phyloP scores from a whole-genome alignment of 2,888 invertebrate genomes.

The Kuschelorhynchus macadamiae region DNA sequence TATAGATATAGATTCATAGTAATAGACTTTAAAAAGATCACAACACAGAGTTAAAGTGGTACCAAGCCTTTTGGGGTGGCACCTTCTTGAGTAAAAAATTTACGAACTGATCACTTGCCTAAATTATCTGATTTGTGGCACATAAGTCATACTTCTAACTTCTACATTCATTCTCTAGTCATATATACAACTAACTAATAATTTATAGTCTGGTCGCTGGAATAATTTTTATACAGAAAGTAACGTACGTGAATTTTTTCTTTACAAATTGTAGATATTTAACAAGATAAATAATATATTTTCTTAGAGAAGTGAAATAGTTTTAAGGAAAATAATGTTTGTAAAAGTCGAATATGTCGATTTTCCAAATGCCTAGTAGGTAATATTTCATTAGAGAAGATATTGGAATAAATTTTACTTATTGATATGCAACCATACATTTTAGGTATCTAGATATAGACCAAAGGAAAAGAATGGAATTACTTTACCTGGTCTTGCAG shows the following conservation, averaged over 20 bases:
- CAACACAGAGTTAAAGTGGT: slow-evolving; percentile 69
- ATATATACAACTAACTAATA: slow-evolving; percentile 31
- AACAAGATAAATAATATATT: not conserved
- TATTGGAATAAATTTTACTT: no score
- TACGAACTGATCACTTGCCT: slow-evolving; percentile 53
- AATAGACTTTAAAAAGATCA: slow-evolving; percentile 71
- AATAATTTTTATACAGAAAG: slow-evolving; percentile 5
- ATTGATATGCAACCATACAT: no score
- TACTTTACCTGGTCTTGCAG: no score
- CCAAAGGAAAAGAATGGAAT: no score
- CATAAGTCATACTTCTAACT: slow-evolving; percentile 47
- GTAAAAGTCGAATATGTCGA: no score
- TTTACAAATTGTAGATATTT: no score
- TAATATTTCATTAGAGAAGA: not conserved
- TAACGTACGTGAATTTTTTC: not conserved
- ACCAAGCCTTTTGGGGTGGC: slow-evolving; percentile 58
- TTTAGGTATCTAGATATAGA: no score
- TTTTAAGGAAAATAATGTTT: no score
- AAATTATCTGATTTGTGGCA: slow-evolving; percentile 55
- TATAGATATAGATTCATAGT: slow-evolving; percentile 70
- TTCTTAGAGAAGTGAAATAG: not conserved
- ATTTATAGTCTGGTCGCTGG: slow-evolving; percentile 20
- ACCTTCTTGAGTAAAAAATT: slow-evolving; percentile 59
- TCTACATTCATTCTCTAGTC: slow-evolving; percentile 28
- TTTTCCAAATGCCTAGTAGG: not conserved